These are phyloP conservation scores for Otocyon megalotis DNA, from an alignment of 2,113 vertebrate species.

Conservation along the genomic window DNA sequence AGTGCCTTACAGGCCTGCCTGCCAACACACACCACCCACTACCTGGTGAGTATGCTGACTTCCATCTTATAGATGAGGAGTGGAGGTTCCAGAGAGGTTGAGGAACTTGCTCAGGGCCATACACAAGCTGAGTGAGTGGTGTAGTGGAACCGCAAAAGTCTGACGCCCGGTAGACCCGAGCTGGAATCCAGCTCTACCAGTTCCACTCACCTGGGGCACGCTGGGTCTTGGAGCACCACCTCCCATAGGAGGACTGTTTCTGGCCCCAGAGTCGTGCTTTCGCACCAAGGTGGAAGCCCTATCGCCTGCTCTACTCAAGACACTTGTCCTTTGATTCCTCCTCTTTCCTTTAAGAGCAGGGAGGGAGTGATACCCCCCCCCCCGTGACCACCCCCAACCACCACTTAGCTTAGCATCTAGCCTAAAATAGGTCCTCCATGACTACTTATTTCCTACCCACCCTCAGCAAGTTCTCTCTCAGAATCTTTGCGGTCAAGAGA, in stretches of 20 bases:
- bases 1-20: not conserved
- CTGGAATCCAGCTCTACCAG: not conserved
- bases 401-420: not conserved
- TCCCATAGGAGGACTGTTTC: not conserved
- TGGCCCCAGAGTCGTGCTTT: not conserved
- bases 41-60: not conserved
- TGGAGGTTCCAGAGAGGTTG: not conserved
- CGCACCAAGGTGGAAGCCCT: not conserved
- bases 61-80: not conserved
- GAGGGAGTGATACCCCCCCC: no score
- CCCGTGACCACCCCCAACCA: not conserved
- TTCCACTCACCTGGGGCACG: rapidly evolving
- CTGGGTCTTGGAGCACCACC: not conserved
- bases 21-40: rapidly evolving
- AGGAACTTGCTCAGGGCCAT: not conserved
- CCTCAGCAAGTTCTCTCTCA: not conserved
- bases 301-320: not conserved
- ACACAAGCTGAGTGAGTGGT: not conserved
- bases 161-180: not conserved
- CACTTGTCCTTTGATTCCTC: not conserved
- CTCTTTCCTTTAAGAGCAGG: not conserved
- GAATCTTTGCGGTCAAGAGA: not conserved
- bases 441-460: not conserved
- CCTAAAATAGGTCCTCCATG: not conserved
- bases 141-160: not conserved